Conservation (phyloP, 2,888 invertebrate species). For the Calameuta filiformis region DNA sequence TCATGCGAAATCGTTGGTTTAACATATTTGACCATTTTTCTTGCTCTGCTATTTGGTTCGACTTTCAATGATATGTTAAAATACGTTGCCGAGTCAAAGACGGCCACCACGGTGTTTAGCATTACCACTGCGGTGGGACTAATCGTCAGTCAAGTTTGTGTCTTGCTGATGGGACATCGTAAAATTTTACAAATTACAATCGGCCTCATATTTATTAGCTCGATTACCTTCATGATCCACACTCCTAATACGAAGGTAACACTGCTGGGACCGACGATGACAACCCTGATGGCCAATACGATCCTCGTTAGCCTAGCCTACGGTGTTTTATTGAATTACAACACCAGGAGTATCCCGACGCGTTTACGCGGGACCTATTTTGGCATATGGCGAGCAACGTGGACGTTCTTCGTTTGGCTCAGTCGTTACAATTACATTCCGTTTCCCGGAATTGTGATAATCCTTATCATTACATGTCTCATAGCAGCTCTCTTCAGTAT, state of each 20-base stretch:
- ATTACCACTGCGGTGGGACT: conserved; percentile 27
- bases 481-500: conserved; percentile 32
- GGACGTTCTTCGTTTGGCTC: conserved; percentile 33
- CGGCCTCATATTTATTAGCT: conserved; percentile 29
- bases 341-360: conserved; percentile 34
- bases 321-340: conserved; percentile 35
- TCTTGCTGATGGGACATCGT: conserved; percentile 33
- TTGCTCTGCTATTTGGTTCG: conserved; percentile 32
- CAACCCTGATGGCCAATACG: conserved; percentile 28
- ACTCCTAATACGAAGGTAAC: conserved; percentile 27
- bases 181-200: conserved; percentile 29
- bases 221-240: conserved; percentile 27
- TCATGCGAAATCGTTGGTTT: conserved; percentile 34
- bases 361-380: conserved; percentile 30
- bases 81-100: conserved; percentile 25
- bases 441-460: conserved; percentile 26
- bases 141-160: conserved; percentile 30
- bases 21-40: conserved; percentile 30
- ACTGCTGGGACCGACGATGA: conserved; percentile 31
- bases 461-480: conserved; percentile 27
- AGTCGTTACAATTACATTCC: conserved; percentile 32
- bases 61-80: conserved; percentile 27
- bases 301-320: conserved; percentile 32
- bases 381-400: conserved; percentile 31
- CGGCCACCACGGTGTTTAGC: conserved; percentile 9